Base-by-base conservation (phyloP, 2,113 vertebrate genomes). In the Prochilodus magdalenae region DNA sequence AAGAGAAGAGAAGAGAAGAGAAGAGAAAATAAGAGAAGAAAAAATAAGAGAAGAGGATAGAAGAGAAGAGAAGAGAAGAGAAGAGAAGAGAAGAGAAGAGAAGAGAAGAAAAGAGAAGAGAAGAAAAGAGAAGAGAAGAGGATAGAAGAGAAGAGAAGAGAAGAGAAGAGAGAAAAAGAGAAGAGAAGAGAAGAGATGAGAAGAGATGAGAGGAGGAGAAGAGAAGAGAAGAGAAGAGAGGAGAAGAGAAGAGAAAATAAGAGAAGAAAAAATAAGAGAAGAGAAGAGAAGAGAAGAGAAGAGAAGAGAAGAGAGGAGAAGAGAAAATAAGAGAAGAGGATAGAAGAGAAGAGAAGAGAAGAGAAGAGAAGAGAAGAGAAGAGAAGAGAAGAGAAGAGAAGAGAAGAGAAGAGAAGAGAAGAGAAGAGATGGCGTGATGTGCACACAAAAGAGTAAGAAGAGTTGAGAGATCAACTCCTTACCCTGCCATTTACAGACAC, bases 391-490 rank as follows among this genome's bases (percentile, higher is more conserved):
- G 26, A 77, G 60, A 11, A 44, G 22, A 66, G 72, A 69, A 36
- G 33, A 22, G 36, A 30, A 20, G 33, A 12, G 44, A 18, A 77
- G 60, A 36, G 33, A 22, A 67, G 65, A 20, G 33, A 12, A 49
- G 26, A 77, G 60, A 11, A 44, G 22, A 66, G 72, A 69, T 20
- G 70, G 69, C 44, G 40, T 83, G 75, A 83, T 77, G 78, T 62
- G 53, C 63, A 57, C 73, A 80, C 81, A 86, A 86, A 83, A 81
- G 73, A 40, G 66, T 20, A 51, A 40, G 57, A 60, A 60, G 77
- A 80, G 85, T 85, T 85, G 83, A 81, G 77, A 78, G 86, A 87
- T 83, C 80, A 85, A 59, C 75, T 69, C 74, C 69, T 75, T 84
- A 75, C 79, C 67, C 66, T 77, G 78, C 73, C 85, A 87, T 75